A percentile compares a stretch with the other conserved stretches of the same genome.
phyloP scores from a whole-genome alignment of 2,113 vertebrate species.

The Dendrocopos noguchii region DNA sequence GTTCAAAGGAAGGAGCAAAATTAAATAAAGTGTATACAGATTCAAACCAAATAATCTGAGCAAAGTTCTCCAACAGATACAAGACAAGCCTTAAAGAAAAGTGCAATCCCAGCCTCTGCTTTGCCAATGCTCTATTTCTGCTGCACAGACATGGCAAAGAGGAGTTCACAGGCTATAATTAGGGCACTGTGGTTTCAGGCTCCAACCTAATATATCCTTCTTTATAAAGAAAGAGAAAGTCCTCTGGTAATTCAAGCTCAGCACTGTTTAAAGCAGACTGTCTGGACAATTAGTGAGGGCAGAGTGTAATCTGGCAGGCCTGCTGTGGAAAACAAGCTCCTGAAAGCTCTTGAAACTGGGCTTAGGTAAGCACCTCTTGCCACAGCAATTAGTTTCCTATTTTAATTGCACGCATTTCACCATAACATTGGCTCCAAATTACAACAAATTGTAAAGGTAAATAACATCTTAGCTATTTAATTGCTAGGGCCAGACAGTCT shows the following conservation, averaged over 20 bases:
- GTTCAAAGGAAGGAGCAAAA: neutral
- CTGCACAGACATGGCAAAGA: neutral
- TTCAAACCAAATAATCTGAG: neutral
- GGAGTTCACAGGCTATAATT: neutral
- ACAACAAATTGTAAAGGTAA: neutral
- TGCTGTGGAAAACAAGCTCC: neutral
- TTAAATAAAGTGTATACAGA: neutral
- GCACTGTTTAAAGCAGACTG: neutral
- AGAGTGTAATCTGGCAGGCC: neutral
- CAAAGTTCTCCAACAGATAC: neutral
- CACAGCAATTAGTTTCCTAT: neutral
- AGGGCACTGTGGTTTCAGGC: neutral
- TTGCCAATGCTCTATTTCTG: neutral
- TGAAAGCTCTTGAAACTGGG: neutral
- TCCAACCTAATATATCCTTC: neutral
- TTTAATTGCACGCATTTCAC: constrained; percentile 1
- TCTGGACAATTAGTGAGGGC: neutral
- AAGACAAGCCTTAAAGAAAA: neutral
- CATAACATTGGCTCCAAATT: neutral
- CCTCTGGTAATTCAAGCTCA: neutral
- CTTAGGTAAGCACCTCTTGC: neutral
- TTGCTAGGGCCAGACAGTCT: neutral
- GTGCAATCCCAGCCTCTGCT: neutral
- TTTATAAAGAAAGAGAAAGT: neutral
- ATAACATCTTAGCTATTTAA: neutral